Evolutionary conservation across 2,113 vertebrate species (phyloP).

Genomic region (Oryzias melastigma): DNA sequence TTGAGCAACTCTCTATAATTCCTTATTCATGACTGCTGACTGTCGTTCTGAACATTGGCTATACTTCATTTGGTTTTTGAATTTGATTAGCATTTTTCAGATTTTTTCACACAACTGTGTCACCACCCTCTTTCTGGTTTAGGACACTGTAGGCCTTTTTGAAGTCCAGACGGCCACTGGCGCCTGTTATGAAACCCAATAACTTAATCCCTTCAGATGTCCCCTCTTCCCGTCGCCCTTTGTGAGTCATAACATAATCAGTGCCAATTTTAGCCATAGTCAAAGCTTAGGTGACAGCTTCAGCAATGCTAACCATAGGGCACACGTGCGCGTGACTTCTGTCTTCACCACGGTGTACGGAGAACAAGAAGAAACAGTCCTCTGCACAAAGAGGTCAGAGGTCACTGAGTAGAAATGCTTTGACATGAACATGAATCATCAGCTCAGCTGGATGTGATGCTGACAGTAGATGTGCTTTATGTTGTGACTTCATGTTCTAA

Average conservation of each 20-base stretch:
- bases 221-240: conserved; percentile 43
- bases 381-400: too few species aligned
- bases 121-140: too few species aligned
- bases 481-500: conserved; percentile 55
- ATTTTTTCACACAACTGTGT: too few species aligned
- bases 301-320: conserved; percentile 33
- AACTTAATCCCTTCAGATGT: conserved; percentile 55
- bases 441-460: too few species aligned
- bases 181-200: conserved; percentile 73
- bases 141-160: neutral
- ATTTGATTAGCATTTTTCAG: too few species aligned
- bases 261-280: conserved; percentile 72
- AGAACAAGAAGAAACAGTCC: conserved; percentile 23
- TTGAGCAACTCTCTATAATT: too few species aligned
- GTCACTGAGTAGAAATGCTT: neutral
- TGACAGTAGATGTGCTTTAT: conserved; percentile 44
- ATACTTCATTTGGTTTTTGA: too few species aligned
- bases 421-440: neutral
- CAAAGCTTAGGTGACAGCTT: conserved; percentile 50
- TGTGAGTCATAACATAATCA: conserved; percentile 61
- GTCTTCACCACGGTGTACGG: conserved; percentile 8
- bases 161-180: conserved; percentile 44
- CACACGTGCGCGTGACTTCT: conserved; percentile 21
- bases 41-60: too few species aligned
- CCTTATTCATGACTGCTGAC: too few species aligned